Base-by-base conservation (phyloP, 2,113 vertebrate genomes). In the Upupa epops region DNA sequence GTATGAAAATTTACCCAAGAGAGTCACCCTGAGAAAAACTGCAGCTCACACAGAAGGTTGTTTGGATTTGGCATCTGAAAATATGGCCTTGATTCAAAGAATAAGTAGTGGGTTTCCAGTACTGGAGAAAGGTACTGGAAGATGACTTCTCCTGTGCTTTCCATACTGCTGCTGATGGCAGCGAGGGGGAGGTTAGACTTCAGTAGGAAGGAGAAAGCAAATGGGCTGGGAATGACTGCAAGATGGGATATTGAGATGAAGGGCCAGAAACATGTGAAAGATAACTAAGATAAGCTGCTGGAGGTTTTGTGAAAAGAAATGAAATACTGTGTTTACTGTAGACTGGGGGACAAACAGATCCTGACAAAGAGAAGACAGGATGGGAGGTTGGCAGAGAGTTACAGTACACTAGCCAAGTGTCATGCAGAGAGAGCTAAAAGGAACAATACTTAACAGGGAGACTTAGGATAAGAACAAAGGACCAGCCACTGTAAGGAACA, bases 221-320 rank as follows among this genome's bases (percentile, higher is more conserved):
- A 52, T 17, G 32, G 48, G 37, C 37, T 79, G 0, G 0, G 74
- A 85, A 71, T 0, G 0, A 64, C 5, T 16, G 9, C 22, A 75
- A 32, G 46, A 31, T 25, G 28, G 21, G 8, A 64, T 40, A 68
- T 3, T 17, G 55, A 74, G 48, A 64, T 29, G 29, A 68, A 77
- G 40, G 36, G 51, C n/a, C 54, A 54, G 19, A 68, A 81, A 36
- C 1, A 0, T 7, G 26, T 21, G 45, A 55, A 70, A 46, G n/a
- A 8, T 22, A 86, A 42, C 18, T 19, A 36, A 60, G 24, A 11
- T 11, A 55, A 80, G 14, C 25, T 65, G 18, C 18, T 49, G 49
- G 13, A 60, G 24, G 77, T 71, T 77, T 88, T 90, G 12, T 31
- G 48, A 65, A 69, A 7, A 75, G 29, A 68, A 77, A 42, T 8